Evolutionary conservation across 2,888 invertebrate genomes (phyloP).

Genomic region (Lycia hirtaria): DNA sequence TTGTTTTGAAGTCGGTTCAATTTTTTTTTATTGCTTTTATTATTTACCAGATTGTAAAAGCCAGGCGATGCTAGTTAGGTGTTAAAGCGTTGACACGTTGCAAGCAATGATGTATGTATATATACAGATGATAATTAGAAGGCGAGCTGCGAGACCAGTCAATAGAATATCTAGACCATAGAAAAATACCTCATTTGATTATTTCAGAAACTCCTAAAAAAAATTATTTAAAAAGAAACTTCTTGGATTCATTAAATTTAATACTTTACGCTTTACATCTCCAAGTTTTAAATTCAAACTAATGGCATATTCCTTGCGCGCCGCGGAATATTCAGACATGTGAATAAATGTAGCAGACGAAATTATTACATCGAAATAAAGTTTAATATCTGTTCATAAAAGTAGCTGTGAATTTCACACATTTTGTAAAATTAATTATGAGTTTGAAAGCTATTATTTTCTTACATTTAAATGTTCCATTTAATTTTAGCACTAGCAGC

Average conservation of each 20-base stretch:
- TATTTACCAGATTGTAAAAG: too few species aligned
- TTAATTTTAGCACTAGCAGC: background rate
- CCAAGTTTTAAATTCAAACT: conserved; percentile 20
- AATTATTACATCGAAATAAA: conserved; percentile 21
- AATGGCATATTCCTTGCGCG: conserved; percentile 5
- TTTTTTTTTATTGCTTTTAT: too few species aligned
- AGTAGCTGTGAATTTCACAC: conserved; percentile 4
- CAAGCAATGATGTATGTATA: too few species aligned
- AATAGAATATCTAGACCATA: too few species aligned
- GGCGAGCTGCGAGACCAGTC: too few species aligned
- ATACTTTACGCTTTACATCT: conserved; percentile 17
- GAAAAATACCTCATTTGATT: too few species aligned
- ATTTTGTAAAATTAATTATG: conserved; percentile 3
- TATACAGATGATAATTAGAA: too few species aligned
- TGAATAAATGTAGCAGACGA: conserved; percentile 21
- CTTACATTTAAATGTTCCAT: background rate
- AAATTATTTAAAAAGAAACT: background rate
- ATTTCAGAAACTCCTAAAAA: background rate
- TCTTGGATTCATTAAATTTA: background rate
- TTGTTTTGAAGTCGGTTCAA: too few species aligned
- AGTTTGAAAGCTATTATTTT: background rate
- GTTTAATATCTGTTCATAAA: conserved; percentile 14
- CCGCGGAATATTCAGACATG: conserved; percentile 16
- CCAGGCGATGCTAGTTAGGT: too few species aligned
- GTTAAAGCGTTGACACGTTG: too few species aligned